Conservation (phyloP, 2,113 vertebrate genomes). For the Lanius collurio region DNA sequence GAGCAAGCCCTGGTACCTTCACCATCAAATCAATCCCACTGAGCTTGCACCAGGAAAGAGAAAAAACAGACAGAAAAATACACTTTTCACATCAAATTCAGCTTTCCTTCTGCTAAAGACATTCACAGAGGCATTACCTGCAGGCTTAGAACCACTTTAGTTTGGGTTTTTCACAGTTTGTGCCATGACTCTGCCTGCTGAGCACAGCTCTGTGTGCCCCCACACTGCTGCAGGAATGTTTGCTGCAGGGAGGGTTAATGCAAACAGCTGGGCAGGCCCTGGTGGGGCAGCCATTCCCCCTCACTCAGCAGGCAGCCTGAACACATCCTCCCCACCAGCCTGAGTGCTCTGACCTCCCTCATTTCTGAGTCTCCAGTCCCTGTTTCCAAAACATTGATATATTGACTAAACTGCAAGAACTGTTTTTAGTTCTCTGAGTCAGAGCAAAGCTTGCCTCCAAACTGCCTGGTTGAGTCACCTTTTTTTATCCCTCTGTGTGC, state of each 20-base stretch:
- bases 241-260: not conserved
- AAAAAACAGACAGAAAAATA: not conserved
- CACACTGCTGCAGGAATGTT: not conserved
- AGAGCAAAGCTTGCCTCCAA: not conserved
- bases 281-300: not conserved
- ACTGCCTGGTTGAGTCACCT: not conserved
- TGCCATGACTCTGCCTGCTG: not conserved
- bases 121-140: not conserved
- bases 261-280: not conserved
- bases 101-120: slow-evolving; percentile 12
- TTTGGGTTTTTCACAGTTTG: not conserved
- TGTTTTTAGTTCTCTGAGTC: not conserved
- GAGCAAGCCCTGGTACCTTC: not conserved
- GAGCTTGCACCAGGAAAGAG: not conserved
- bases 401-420: not conserved
- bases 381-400: not conserved
- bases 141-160: not conserved
- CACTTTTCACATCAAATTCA: not conserved
- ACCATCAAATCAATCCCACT: not conserved
- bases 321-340: not conserved
- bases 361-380: not conserved
- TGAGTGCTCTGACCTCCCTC: not conserved
- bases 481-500: not conserved
- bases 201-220: not conserved
- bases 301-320: not conserved